Conservation (phyloP, 2,888 invertebrate genomes). For the Keiferia lycopersicella region DNA sequence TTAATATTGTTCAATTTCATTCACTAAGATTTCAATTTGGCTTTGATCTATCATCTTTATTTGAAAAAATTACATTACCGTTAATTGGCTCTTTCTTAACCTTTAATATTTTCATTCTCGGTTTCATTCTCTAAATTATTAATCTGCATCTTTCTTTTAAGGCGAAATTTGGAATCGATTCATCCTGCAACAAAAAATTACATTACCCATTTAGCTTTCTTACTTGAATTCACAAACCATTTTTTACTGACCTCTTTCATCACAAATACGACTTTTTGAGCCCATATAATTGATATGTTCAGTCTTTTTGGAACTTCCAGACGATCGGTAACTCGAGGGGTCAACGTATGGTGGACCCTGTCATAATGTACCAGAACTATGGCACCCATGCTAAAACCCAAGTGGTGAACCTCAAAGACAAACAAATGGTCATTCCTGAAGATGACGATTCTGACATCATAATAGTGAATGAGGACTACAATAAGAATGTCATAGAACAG, state of each 20-base stretch:
- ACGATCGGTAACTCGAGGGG: conserved; percentile 85
- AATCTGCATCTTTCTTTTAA: neutral
- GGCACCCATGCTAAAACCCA: conserved; percentile 57
- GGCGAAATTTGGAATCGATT: too few species aligned
- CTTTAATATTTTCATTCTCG: neutral
- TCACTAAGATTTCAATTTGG: neutral
- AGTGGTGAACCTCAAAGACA: conserved; percentile 64
- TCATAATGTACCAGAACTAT: conserved; percentile 69
- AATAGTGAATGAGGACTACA: conserved; percentile 71
- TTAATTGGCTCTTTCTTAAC: neutral
- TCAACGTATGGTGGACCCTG: conserved; percentile 82
- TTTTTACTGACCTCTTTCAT: too few species aligned
- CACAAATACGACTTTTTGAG: conserved; percentile 30
- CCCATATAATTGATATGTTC: conserved; percentile 78
- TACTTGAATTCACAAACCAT: too few species aligned
- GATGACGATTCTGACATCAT: conserved; percentile 73
- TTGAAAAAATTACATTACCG: neutral
- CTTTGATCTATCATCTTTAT: neutral
- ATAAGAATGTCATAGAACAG: conserved; percentile 53
- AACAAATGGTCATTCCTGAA: conserved; percentile 68
- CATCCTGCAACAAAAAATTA: too few species aligned
- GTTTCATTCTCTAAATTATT: conserved; percentile 4
- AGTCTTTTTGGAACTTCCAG: conserved; percentile 93
- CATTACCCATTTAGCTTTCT: too few species aligned
- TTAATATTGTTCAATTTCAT: neutral